Percentiles rank a stretch among this genome's conserved stretches.
phyloP scores from a whole-genome alignment of 2,797 vertebrate genomes.

The Rallus crepitans region DNA sequence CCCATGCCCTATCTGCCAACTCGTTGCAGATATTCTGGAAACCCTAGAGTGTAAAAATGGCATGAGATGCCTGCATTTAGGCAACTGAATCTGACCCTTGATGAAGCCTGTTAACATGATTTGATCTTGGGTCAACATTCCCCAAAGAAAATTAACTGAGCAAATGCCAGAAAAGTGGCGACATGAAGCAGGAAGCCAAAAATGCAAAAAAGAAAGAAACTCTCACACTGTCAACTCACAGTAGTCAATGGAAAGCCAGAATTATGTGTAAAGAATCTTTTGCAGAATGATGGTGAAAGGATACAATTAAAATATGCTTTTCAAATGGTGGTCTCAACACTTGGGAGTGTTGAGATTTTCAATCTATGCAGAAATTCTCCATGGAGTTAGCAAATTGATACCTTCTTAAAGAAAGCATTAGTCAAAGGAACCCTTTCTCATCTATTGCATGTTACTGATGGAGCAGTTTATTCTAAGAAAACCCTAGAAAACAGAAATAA shows the following conservation, averaged over 20 bases:
- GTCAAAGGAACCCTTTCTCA: background rate
- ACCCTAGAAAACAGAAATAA: background rate
- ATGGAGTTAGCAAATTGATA: background rate
- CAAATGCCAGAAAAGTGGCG: slow-evolving; percentile 11
- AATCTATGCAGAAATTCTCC: slow-evolving; percentile 44
- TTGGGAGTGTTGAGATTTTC: slow-evolving; percentile 59
- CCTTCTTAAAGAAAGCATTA: slow-evolving; percentile 19
- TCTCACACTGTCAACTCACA: background rate
- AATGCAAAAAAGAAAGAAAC: background rate
- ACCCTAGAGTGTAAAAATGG: background rate
- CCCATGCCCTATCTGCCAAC: background rate
- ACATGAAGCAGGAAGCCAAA: background rate
- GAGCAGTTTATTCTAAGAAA: background rate
- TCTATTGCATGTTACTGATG: background rate
- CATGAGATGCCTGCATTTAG: background rate
- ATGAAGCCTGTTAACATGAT: background rate
- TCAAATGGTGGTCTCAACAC: slow-evolving; percentile 6
- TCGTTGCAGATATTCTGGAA: background rate
- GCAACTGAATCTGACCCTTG: background rate
- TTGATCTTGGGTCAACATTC: slow-evolving; percentile 32
- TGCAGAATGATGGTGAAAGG: slow-evolving; percentile 55
- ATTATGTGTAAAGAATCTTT: slow-evolving; percentile 32
- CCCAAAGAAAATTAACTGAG: background rate
- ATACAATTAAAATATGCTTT: slow-evolving; percentile 46
- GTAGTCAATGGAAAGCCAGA: slow-evolving; percentile 2